These are phyloP conservation scores for Uloborus plumipes DNA, from an alignment of 2,888 invertebrate genomes.

Conservation along the genomic window DNA sequence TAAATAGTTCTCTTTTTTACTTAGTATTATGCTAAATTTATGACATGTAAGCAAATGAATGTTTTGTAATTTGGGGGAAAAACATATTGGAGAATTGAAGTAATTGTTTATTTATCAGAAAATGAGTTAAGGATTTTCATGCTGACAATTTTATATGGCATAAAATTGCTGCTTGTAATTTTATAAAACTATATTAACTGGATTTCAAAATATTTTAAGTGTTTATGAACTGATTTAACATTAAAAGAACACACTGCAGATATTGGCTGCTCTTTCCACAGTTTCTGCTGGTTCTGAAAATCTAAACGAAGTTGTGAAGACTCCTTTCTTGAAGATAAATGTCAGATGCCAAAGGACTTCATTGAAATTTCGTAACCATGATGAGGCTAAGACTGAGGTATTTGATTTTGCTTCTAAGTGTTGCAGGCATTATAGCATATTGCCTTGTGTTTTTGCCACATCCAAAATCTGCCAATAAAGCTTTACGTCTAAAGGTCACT, in stretches of 20 bases:
- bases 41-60: no score
- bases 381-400: conserved; percentile 60
- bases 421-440: conserved; percentile 47
- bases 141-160: no score
- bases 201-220: conserved; percentile 1
- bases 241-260: conserved; percentile 52
- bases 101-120: no score
- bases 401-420: conserved; percentile 63
- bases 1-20: no score
- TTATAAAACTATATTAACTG: neutral
- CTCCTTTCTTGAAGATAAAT: conserved; percentile 30
- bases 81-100: no score
- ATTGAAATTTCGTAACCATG: conserved; percentile 36
- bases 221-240: conserved; percentile 10
- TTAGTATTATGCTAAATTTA: no score
- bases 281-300: conserved; percentile 38
- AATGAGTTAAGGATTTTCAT: no score
- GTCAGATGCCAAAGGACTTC: conserved; percentile 27
- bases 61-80: no score
- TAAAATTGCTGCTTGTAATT: neutral
- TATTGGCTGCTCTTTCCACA: conserved; percentile 61
- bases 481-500: conserved; percentile 60
- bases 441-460: conserved; percentile 44
- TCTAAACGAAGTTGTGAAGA: conserved; percentile 40
- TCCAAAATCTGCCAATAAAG: conserved; percentile 62